Conservation (phyloP, 2,888 invertebrate genomes). For the Sesia bembeciformis region DNA sequence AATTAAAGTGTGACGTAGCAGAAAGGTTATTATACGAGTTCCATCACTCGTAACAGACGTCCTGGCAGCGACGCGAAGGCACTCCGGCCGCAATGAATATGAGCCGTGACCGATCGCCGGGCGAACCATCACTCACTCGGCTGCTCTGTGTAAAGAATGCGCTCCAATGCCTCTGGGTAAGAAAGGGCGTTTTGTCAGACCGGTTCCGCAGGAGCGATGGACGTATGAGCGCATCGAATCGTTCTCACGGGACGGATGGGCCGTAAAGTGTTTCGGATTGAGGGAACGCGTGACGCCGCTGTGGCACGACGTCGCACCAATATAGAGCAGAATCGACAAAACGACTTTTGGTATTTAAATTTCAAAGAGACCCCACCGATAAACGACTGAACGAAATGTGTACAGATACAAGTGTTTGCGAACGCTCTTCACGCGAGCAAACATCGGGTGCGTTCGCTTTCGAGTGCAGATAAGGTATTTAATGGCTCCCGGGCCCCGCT, state of each 20-base stretch:
- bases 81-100: neutral
- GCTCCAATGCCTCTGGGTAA: neutral
- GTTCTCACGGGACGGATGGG: slow-evolving; percentile 11
- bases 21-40: slow-evolving; percentile 4
- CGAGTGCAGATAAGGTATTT: neutral
- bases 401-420: slow-evolving; percentile 5
- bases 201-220: neutral
- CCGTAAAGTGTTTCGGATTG: slow-evolving; percentile 18
- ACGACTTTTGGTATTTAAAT: slow-evolving; percentile 9
- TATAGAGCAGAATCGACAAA: neutral
- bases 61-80: slow-evolving; percentile 1
- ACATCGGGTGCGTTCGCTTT: slow-evolving; percentile 6
- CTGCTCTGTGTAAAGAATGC: neutral
- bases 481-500: neutral
- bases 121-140: slow-evolving; percentile 5
- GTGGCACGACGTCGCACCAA: slow-evolving; percentile 1
- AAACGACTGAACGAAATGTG: slow-evolving; percentile 6
- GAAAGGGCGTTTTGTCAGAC: slow-evolving; percentile 1
- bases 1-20: slow-evolving; percentile 21
- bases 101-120: slow-evolving; percentile 8
- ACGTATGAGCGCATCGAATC: slow-evolving; percentile 8
- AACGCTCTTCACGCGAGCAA: slow-evolving; percentile 13
- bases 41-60: slow-evolving; percentile 2
- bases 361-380: slow-evolving; percentile 7
- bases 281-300: slow-evolving; percentile 8